These are phyloP conservation scores for Leptobrachium ailaonicum DNA, from an alignment of 2,113 vertebrate genomes.

Conservation along the genomic window DNA sequence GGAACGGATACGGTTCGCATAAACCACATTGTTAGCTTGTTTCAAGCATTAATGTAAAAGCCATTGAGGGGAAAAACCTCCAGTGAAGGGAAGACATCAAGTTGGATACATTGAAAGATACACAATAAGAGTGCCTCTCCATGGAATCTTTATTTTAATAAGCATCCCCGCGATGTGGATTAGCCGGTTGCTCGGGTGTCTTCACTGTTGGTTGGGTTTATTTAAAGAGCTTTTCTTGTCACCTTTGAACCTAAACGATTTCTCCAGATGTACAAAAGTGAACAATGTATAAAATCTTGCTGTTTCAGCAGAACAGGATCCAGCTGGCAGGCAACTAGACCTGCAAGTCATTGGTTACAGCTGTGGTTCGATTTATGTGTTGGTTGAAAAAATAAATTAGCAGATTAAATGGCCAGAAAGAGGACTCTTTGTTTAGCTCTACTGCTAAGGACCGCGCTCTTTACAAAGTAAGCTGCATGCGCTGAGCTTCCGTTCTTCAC, in stretches of 20 bases:
- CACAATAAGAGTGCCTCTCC: slow-evolving; percentile 34
- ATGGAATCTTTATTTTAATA: slow-evolving; percentile 37
- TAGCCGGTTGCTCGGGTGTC: slow-evolving; percentile 45
- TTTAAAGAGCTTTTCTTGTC: slow-evolving; percentile 83
- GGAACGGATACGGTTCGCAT: no score
- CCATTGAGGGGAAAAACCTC: no score
- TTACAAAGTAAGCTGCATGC: slow-evolving; percentile 76
- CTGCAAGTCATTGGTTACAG: slow-evolving; percentile 94
- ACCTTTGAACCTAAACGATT: slow-evolving; percentile 84
- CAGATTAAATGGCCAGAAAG: slow-evolving; percentile 84
- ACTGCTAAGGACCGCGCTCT: slow-evolving; percentile 65
- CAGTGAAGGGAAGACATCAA: background rate
- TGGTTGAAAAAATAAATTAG: slow-evolving; percentile 96
- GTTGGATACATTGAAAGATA: slow-evolving; percentile 17
- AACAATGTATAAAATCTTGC: slow-evolving; percentile 82
- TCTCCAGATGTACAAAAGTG: slow-evolving; percentile 91
- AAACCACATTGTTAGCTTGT: no score
- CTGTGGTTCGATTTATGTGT: slow-evolving; percentile 93
- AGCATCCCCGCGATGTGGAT: slow-evolving; percentile 39
- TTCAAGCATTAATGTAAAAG: no score
- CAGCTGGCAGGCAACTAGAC: slow-evolving; percentile 82
- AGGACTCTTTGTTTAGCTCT: slow-evolving; percentile 77
- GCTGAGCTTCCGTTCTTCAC: slow-evolving; percentile 52
- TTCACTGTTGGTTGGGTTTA: slow-evolving; percentile 73
- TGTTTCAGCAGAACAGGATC: slow-evolving; percentile 89